A percentile compares a stretch with the other conserved stretches of the same genome.
These are phyloP conservation scores for Caenorhabditis doughertyi DNA, from an alignment of 2,888 invertebrate genomes.

Conservation along the genomic window DNA sequence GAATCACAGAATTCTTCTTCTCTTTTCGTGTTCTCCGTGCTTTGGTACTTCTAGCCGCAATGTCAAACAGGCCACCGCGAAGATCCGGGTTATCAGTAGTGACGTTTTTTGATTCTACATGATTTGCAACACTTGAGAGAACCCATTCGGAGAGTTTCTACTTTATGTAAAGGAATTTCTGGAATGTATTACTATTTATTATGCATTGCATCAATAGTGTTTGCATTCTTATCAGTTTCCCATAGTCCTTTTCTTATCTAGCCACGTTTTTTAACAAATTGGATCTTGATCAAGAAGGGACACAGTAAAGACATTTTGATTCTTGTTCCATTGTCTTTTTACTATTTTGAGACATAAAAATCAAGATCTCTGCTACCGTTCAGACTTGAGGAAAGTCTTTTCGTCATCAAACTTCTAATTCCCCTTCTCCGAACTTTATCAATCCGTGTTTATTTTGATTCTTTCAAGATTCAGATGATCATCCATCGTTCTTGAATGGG, in stretches of 20 bases:
- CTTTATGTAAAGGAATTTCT: conserved; percentile 21
- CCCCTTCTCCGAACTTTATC: not conserved
- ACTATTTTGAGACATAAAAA: not conserved
- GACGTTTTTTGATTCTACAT: conserved; percentile 9
- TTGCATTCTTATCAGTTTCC: conserved; percentile 20
- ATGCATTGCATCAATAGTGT: conserved; percentile 26
- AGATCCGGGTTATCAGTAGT: conserved; percentile 37
- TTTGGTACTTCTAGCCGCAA: conserved; percentile 41
- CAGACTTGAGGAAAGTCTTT: not conserved
- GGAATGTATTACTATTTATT: conserved; percentile 51
- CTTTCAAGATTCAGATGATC: not conserved
- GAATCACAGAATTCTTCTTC: not conserved
- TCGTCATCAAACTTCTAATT: not conserved
- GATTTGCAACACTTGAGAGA: conserved; percentile 11
- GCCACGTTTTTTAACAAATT: conserved; percentile 48
- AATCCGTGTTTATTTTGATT: not conserved
- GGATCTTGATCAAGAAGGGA: conserved; percentile 16
- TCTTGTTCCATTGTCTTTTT: not conserved
- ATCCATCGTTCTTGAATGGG: not conserved
- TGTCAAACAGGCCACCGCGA: conserved; percentile 15
- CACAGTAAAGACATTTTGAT: not conserved
- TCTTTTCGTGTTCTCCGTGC: not conserved
- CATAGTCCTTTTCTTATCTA: conserved; percentile 29
- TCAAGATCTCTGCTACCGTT: not conserved
- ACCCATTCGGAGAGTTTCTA: conserved; percentile 4